Conservation (phyloP, 1,140 invertebrate species). For the Tetraneura akinire region DNA sequence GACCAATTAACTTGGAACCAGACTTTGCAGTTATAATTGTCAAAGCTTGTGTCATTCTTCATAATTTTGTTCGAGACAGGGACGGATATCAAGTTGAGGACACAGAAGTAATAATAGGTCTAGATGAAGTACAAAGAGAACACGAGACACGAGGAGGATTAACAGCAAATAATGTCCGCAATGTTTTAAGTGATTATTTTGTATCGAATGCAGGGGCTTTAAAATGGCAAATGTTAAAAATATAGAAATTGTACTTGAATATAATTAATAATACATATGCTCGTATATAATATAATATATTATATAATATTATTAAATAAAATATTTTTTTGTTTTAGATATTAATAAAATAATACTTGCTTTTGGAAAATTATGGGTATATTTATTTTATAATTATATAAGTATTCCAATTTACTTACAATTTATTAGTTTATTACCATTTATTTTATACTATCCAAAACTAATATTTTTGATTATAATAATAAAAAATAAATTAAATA, state of each 20-base stretch:
- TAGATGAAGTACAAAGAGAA: slow-evolving; percentile 21
- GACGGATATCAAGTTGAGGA: too few relatives aligned
- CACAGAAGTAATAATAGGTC: slow-evolving; percentile 25
- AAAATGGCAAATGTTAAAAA: slow-evolving; percentile 31
- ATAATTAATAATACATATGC: slow-evolving; percentile 8
- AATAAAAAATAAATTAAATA: slow-evolving; percentile 38
- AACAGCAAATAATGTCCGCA: slow-evolving; percentile 14
- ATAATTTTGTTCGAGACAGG: too few relatives aligned
- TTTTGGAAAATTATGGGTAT: too few relatives aligned
- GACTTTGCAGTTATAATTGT: too few relatives aligned
- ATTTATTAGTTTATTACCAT: background rate
- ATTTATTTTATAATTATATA: too few relatives aligned
- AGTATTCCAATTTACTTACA: too few relatives aligned
- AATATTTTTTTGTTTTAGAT: too few relatives aligned
- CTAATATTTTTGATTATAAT: slow-evolving; percentile 9
- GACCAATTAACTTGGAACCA: too few relatives aligned
- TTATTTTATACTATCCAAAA: background rate
- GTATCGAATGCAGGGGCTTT: slow-evolving; percentile 28
- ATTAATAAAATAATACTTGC: too few relatives aligned
- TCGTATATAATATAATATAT: too few relatives aligned
- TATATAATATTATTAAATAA: too few relatives aligned
- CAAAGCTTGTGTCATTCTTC: too few relatives aligned
- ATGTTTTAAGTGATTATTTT: slow-evolving; percentile 14
- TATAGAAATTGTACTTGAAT: slow-evolving; percentile 24
- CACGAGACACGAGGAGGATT: slow-evolving; percentile 18